Conservation (phyloP, 2,888 invertebrate species). For the Eledona agricola region DNA sequence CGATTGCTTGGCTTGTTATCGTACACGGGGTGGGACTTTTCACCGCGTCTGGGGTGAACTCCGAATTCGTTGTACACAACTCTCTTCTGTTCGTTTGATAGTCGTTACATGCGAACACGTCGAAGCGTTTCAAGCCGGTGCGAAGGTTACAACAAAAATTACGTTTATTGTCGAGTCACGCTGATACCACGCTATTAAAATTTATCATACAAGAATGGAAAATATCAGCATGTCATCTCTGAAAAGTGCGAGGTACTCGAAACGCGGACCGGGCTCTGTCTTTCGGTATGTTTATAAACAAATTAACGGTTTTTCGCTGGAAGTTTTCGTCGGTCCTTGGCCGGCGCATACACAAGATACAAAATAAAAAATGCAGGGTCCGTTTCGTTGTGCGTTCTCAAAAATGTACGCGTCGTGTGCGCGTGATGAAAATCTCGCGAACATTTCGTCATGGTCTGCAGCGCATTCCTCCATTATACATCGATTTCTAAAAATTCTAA, state of each 20-base stretch:
- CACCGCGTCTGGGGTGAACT: not conserved
- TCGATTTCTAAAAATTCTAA: too few species aligned
- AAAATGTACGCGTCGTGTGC: too few species aligned
- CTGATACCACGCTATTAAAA: slow-evolving; percentile 31
- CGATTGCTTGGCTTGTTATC: too few species aligned
- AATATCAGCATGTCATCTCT: slow-evolving; percentile 30
- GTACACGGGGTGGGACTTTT: too few species aligned
- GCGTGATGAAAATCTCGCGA: too few species aligned
- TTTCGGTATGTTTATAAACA: slow-evolving; percentile 24
- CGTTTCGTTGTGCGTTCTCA: too few species aligned
- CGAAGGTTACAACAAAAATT: slow-evolving; percentile 33
- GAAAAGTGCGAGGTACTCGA: slow-evolving; percentile 15
- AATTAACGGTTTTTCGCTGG: too few species aligned
- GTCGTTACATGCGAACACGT: slow-evolving; percentile 17
- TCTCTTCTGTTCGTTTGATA: slow-evolving; percentile 1
- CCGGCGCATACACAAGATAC: too few species aligned
- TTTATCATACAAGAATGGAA: slow-evolving; percentile 32
- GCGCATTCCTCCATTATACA: too few species aligned
- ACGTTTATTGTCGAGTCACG: slow-evolving; percentile 33
- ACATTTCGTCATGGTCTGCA: too few species aligned
- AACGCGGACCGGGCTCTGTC: slow-evolving; percentile 1
- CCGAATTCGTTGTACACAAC: not conserved
- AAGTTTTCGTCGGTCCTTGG: too few species aligned
- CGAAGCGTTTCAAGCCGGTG: slow-evolving; percentile 23
- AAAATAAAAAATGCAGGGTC: too few species aligned